Percentiles rank a stretch among this genome's conserved stretches.
Evolutionary conservation across 2,888 invertebrate genomes (phyloP).

Genomic region (Eupithecia pulchellata): DNA sequence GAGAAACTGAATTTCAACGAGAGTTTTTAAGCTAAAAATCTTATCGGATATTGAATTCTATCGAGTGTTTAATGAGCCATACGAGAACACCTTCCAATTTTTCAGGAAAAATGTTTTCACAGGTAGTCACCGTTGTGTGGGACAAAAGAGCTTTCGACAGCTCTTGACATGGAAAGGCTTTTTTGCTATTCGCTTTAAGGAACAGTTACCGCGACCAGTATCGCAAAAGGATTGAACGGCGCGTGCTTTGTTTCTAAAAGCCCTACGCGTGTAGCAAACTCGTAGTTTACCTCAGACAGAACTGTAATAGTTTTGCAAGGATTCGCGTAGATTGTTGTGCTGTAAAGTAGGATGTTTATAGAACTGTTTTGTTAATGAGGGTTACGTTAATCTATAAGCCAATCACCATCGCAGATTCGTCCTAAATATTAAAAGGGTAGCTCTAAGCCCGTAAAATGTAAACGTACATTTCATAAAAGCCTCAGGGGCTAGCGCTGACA

Average conservation of each 20-base stretch:
- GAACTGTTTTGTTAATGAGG: neutral
- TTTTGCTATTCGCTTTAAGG: conserved; percentile 78
- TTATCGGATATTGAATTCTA: conserved; percentile 21
- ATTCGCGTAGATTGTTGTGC: neutral
- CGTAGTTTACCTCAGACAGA: neutral
- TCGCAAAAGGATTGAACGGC: conserved; percentile 60
- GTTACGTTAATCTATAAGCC: neutral
- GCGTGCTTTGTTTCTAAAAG: conserved; percentile 66
- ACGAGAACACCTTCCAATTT: conserved; percentile 24
- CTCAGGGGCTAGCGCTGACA: conserved; percentile 51
- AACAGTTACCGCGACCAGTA: conserved; percentile 62
- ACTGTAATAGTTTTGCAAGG: neutral
- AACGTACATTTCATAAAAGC: conserved; percentile 34
- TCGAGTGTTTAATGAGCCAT: conserved; percentile 35
- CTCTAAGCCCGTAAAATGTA: conserved; percentile 1
- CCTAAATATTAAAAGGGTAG: conserved; percentile 5
- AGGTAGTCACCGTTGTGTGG: conserved; percentile 50
- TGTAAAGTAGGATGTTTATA: neutral
- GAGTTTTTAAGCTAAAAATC: neutral
- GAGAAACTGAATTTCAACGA: neutral
- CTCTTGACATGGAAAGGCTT: conserved; percentile 82
- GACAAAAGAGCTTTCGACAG: conserved; percentile 78
- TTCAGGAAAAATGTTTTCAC: conserved; percentile 44
- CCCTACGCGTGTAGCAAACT: conserved; percentile 53
- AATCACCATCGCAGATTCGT: conserved; percentile 8